Percentiles rank a stretch among this genome's conserved stretches.
These are phyloP conservation scores for Clunio marinus DNA, from an alignment of 2,888 invertebrate species.

Conservation along the genomic window DNA sequence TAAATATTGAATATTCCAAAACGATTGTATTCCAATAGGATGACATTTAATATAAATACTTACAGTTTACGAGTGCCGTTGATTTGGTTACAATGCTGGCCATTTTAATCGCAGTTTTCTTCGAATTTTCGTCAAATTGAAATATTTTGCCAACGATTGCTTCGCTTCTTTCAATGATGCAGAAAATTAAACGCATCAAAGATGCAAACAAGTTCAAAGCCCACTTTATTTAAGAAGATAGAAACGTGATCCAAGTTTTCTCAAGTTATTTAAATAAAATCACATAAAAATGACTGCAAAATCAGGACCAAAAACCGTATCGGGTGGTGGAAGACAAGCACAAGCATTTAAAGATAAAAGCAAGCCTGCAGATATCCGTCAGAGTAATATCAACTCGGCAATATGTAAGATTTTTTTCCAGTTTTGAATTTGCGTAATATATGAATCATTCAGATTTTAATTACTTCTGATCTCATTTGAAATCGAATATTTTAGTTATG, in stretches of 20 bases:
- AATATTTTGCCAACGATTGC: not conserved
- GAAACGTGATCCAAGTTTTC: constrained; percentile 1
- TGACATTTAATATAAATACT: too few species aligned
- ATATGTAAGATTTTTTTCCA: constrained; percentile 68
- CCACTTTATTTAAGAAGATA: not conserved
- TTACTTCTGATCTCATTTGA: too few species aligned
- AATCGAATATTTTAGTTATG: too few species aligned
- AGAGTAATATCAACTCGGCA: constrained; percentile 95
- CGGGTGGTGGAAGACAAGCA: constrained; percentile 47
- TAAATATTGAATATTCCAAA: too few species aligned
- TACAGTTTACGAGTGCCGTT: constrained; percentile 40
- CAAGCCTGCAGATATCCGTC: constrained; percentile 90
- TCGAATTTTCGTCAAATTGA: not conserved
- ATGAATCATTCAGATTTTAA: too few species aligned
- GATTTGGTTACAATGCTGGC: constrained; percentile 47
- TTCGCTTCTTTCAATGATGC: not conserved
- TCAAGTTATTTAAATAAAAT: not conserved
- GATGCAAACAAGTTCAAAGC: not conserved
- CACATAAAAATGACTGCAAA: constrained; percentile 46
- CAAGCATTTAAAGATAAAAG: constrained; percentile 82
- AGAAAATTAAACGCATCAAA: not conserved
- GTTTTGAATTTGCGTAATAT: too few species aligned
- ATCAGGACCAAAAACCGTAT: constrained; percentile 46
- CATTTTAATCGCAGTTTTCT: constrained; percentile 43
- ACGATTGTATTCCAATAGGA: too few species aligned